Evolutionary conservation across 2,797 vertebrate species (phyloP), one percentile per base, ranked within the genome.

Genomic region (Aselliscus stoliczkanus): DNA sequence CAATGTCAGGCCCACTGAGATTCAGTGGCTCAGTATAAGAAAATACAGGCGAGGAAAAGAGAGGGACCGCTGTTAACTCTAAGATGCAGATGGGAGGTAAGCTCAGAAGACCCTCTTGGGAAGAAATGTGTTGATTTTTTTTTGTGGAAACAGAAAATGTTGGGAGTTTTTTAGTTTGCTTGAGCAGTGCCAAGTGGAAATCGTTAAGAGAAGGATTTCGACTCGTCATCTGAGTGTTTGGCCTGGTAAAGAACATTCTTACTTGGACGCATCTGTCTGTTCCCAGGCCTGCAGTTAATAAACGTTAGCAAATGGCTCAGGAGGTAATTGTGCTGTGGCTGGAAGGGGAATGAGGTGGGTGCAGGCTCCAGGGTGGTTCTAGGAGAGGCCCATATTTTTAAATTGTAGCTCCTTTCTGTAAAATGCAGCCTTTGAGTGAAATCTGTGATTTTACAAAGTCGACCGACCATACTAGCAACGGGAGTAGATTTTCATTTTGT

Each of bases 401-500:
- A 83, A 90, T 64, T 93, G 67, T 31, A 79, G 72, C 65, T 67
- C 69, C 72, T 94, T 92, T 92, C 79, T 44, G 8, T 52, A 47
- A 37, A 92, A 92, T 54, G 60, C 50, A 82, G 82, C 77, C 58
- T 95, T 77, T 77, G 87, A 92, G n/a, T 72, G 81, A 85, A 86
- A 62, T 73, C 34, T 60, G 58, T 65, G 39, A 75, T 69, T 95
- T 92, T 52, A 62, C 37, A 87, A 85, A 92, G 34, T 52, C 56
- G 54, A 47, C 56, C 56, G 54, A 47, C 56, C 17, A 11, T 18
- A 50, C 34, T 94, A 62, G 31, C 75, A 76, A 81, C 13, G 0
- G 11, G n/a, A 83, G 37, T 31, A 25, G 42, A 73, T 86, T 90
- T 92, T 72, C 69, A 56, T 96, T 96, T 95, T 88, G 69, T 95